Base-by-base conservation (phyloP, 2,888 invertebrate genomes). In the Seira musarum region DNA sequence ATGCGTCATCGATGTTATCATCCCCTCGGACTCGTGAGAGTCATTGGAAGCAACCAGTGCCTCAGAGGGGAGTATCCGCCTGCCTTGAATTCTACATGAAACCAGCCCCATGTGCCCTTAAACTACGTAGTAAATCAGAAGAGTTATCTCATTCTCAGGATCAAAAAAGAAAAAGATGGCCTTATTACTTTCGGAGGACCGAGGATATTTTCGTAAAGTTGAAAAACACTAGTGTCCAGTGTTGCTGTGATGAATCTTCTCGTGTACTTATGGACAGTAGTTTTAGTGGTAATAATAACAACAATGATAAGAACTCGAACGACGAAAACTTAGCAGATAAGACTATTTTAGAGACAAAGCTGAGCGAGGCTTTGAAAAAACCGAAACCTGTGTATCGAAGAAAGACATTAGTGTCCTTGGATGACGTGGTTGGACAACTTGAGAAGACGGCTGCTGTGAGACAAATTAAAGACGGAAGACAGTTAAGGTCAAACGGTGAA, bases 21-120 rank as follows among this genome's bases (percentile, higher is more conserved):
- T 96, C 95, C 88, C 96, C 95, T 82, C 95, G 95, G 94, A 94
- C 95, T 90, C 92, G 95, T 87, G 95, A 96, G 90, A 95, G 95
- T 90, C 94, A 94, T 88, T 96, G 95, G 84, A 80, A 84, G 79
- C 77, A 83, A 81, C 49, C 80, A 35, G 82, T 85, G 82, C 85
- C 85, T 83, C 77, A 82, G 25, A 83, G 80, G 76, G 79, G 81
- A 69, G 75, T 79, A 21, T 85, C 84, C n/a, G 40, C 40, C 53
- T 79, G 76, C 74, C 82, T 82, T 79, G 63, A 83, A 69, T 85
- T 85, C 35, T 85, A 73, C 75, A 83, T 85, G 83, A 84, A 82
- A 71, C 82, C 85, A 71, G 83, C 83, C 49, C 72, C 73, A 30
- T 85, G 85, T 82, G 70, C 82, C 61, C 64, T 75, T 67, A 83